Conservation (phyloP, 2,888 invertebrate species). For the Cerastis rubricosa region DNA sequence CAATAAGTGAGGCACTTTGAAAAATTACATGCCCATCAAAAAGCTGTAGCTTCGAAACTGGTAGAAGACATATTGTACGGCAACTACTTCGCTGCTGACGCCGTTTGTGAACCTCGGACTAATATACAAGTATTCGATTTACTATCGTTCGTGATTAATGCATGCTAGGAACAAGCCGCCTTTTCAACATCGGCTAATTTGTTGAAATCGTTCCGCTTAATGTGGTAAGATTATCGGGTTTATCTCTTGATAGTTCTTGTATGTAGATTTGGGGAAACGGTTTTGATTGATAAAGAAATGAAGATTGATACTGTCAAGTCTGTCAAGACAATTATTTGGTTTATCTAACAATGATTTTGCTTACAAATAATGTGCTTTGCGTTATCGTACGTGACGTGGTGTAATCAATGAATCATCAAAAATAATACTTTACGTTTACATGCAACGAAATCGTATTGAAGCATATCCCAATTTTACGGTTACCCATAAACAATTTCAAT, state of each 20-base stretch:
- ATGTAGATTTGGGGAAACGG: constrained; percentile 45
- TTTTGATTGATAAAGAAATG: constrained; percentile 13
- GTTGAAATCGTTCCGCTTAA: constrained; percentile 54
- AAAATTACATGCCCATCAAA: constrained; percentile 67
- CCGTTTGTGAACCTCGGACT: constrained; percentile 62
- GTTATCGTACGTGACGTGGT: constrained; percentile 13
- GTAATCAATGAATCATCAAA: constrained; percentile 41
- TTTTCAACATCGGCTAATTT: constrained; percentile 61
- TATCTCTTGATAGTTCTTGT: constrained; percentile 36
- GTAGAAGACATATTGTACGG: constrained; percentile 66
- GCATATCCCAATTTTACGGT: constrained; percentile 67
- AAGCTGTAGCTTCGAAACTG: constrained; percentile 52
- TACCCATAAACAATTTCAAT: constrained; percentile 67
- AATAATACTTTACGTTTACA: constrained; percentile 31
- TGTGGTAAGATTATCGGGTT: constrained; percentile 46
- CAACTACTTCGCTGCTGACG: constrained; percentile 53
- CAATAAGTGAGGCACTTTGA: constrained; percentile 63
- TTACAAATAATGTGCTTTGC: constrained; percentile 9
- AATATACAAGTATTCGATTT: constrained; percentile 59
- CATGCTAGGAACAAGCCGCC: constrained; percentile 57
- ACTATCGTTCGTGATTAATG: constrained; percentile 64
- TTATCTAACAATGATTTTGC: constrained; percentile 19
- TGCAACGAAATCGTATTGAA: constrained; percentile 64
- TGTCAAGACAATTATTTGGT: constrained; percentile 22
- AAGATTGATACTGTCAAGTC: constrained; percentile 4